Base-by-base conservation (phyloP, 2,113 vertebrate genomes). In the Aleadryas rufinucha region DNA sequence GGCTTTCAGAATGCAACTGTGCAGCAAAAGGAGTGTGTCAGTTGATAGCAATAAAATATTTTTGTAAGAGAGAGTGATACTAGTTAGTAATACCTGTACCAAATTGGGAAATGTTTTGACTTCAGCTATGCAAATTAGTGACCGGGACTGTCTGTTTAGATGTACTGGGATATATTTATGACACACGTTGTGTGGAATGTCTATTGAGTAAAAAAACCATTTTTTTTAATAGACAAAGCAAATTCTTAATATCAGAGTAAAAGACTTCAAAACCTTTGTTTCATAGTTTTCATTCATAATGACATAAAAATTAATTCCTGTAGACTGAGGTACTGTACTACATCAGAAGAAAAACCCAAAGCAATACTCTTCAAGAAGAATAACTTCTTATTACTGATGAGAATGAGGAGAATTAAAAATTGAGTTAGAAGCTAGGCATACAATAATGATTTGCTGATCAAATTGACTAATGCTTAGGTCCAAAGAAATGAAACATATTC, bases 11-110 rank as follows among this genome's bases (percentile, higher is more conserved):
- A 87, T 68, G 74, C 84, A 95, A 81, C 13, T 47, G 10, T 71
- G 47, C 54, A 93, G 60, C 79, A 90, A 45, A 75, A 70, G 27
- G 6, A 93, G 26, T 13, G 5, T 42, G 53, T 57, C 94, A 64
- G 75, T 77, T 63, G 42, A 50, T 6, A 70, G 70, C 49, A 87
- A 63, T n/a, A 84, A 84, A 90, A 76, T 96, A 88, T 81, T 94
- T 96, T 91, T 84, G 3, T 72, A 87, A 61, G 68, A 89, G 61
- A 91, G 42, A 86, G 50, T 78, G 87, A 96, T 82, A 93, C 94
- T 74, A 27, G 57, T 91, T 83, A 86, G 59, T 84, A 95, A 90
- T 93, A 92, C 60, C 52, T 87, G 68, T 69, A 87, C 44, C 47
- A 86, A 86, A 90, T 27, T 80, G 90, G 53, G 89, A 92, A 91